Evolutionary conservation across 2,888 invertebrate species (phyloP).

Genomic region (Leistus spinibarbis): DNA sequence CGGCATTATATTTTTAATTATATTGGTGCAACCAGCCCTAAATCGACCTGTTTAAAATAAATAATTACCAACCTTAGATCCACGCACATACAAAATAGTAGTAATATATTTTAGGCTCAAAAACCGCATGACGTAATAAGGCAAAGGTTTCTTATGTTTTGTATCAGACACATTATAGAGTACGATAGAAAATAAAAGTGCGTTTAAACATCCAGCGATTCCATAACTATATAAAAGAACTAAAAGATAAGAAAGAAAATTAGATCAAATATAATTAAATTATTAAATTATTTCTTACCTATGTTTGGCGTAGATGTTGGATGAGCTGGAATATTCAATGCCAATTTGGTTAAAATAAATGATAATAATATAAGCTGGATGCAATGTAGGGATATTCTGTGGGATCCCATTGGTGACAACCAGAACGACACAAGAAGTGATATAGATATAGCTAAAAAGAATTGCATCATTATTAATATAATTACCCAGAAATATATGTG

Average conservation of each 20-base stretch:
- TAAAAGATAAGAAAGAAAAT: constrained; percentile 44
- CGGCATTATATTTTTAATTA: too few relatives aligned
- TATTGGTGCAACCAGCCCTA: too few relatives aligned
- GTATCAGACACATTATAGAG: constrained; percentile 52
- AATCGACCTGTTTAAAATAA: too few relatives aligned
- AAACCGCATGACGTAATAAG: constrained; percentile 47
- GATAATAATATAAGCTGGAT: constrained; percentile 50
- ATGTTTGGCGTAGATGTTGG: constrained; percentile 51
- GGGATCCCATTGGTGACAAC: constrained; percentile 51
- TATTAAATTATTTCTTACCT: constrained; percentile 46
- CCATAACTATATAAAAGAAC: constrained; percentile 51
- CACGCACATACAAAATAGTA: constrained; percentile 49
- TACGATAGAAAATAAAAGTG: constrained; percentile 48
- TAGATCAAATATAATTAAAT: background rate
- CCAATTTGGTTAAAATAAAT: constrained; percentile 49
- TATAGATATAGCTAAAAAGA: constrained; percentile 51
- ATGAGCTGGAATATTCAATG: constrained; percentile 49
- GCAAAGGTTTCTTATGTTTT: constrained; percentile 46
- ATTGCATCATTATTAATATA: too few relatives aligned
- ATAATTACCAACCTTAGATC: constrained; percentile 46
- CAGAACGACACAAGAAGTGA: constrained; percentile 53
- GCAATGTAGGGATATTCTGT: constrained; percentile 51
- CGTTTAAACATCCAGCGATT: constrained; percentile 47
- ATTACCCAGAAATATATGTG: too few relatives aligned
- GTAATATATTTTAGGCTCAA: constrained; percentile 48